Evolutionary conservation across 2,888 invertebrate species (phyloP), one percentile per base, ranked within the genome.

Genomic region (Clusia tigrina): DNA sequence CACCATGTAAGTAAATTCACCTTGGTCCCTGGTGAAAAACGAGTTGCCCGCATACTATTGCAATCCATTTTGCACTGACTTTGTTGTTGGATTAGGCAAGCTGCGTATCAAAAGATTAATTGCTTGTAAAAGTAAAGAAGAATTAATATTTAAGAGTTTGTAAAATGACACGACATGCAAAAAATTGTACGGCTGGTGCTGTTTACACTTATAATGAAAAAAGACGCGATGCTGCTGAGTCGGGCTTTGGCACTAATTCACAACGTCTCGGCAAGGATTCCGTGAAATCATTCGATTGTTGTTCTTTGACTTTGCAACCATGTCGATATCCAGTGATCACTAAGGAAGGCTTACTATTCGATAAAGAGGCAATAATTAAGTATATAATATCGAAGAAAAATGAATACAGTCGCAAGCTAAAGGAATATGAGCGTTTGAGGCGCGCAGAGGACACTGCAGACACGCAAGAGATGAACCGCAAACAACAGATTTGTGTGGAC

Each of bases 191-290:
- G 1, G 98, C 99, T 1, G 96, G 97, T 62, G 95, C 98, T 9
- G 98, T 98, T 10, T 99, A 99, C 81, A 96, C 98, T 0, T 98
- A 99, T 77, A 95, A 97, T 76, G 99, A 99, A 81, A 95, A 96
- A 85, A 93, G 96, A 82, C 96, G 96, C 80, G 98, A 99, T 81
- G 95, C 96, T 1, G 89, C 92, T 48, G 91, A 93, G 9, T 96
- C 97, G 15, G 98, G 98, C 6, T 99, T 97, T 83, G 98, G 94
- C 1, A 93, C 93, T 32, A 74, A 72, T 58, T 69, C 69, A 1
- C 67, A 71, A 51, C 71, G 73, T 1, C 63, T 73, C n/a, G 71
- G 73, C 23, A 98, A 84, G 64, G 84, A 85, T 67, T 84, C 85
- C 0, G 77, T 85, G 0, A 93, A 95, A 84, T 95, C 93, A 79